These are phyloP conservation scores for Nomada fucata DNA, from an alignment of 2,888 invertebrate genomes.

Conservation along the genomic window DNA sequence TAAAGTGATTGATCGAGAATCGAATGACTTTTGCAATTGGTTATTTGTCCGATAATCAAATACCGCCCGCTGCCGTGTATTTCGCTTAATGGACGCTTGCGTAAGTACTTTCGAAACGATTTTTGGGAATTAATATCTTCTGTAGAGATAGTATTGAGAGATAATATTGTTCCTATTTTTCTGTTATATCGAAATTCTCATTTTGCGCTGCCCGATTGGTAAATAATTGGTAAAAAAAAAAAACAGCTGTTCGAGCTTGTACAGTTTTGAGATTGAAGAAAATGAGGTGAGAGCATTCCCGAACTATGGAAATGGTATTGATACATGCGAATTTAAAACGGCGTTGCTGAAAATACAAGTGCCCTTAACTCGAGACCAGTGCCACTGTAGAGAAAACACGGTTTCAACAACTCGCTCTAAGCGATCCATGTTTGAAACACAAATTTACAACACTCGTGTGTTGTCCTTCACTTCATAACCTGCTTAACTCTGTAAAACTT, in stretches of 20 bases:
- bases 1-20: too few relatives aligned
- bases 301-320: conserved; percentile 1
- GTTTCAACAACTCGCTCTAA: background rate
- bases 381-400: conserved; percentile 1
- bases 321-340: conserved; percentile 6
- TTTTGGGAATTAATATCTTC: too few relatives aligned
- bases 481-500: background rate
- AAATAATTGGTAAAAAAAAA: background rate
- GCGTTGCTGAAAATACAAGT: conserved; percentile 24
- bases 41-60: too few relatives aligned
- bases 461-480: background rate
- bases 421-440: conserved; percentile 1
- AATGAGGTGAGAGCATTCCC: background rate
- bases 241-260: background rate
- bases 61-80: too few relatives aligned
- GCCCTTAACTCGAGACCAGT: background rate
- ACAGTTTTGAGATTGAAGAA: background rate
- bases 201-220: background rate
- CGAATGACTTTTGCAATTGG: too few relatives aligned
- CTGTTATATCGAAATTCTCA: background rate
- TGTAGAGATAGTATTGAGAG: too few relatives aligned
- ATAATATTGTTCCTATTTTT: too few relatives aligned
- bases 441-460: too few relatives aligned
- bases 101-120: too few relatives aligned
- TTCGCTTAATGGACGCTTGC: too few relatives aligned